Percentiles rank a stretch among this genome's conserved stretches.
Evolutionary conservation across 2,113 vertebrate genomes (phyloP).

Genomic region (Osmerus mordax): DNA sequence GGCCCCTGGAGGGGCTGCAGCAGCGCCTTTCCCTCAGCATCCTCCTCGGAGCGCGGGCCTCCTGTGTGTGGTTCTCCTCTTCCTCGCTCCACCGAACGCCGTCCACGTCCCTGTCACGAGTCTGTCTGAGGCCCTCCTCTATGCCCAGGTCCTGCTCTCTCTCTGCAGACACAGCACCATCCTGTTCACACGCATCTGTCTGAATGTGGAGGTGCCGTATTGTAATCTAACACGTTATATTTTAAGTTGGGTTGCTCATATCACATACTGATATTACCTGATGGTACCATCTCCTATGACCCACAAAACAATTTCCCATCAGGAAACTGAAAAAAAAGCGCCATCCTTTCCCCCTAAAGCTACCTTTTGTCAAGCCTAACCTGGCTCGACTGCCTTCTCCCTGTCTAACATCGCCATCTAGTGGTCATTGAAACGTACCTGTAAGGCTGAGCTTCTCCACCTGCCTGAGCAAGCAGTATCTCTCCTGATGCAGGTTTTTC

Average conservation of each 20-base stretch:
- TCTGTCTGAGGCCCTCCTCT: slow-evolving; percentile 45
- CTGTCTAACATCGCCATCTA: too few relatives aligned
- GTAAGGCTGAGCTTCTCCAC: slow-evolving; percentile 29
- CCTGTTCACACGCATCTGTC: too few relatives aligned
- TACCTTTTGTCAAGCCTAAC: too few relatives aligned
- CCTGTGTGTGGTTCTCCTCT: slow-evolving; percentile 63
- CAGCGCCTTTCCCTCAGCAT: slow-evolving; percentile 63
- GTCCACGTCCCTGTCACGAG: slow-evolving; percentile 47
- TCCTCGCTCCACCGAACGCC: slow-evolving; percentile 63
- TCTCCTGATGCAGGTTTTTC: slow-evolving; percentile 35
- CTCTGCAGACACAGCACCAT: slow-evolving; percentile 15
- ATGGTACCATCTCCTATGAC: too few relatives aligned
- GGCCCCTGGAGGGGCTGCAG: slow-evolving; percentile 55
- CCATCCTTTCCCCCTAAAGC: too few relatives aligned
- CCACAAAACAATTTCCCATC: too few relatives aligned
- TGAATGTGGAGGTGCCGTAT: too few relatives aligned
- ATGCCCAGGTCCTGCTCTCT: slow-evolving; percentile 49
- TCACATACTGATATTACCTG: not conserved
- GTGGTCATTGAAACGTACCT: slow-evolving; percentile 12
- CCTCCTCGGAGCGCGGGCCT: slow-evolving; percentile 65
- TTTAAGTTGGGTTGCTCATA: not conserved
- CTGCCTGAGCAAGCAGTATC: slow-evolving; percentile 25
- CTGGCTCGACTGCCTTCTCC: too few relatives aligned
- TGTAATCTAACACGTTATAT: too few relatives aligned
- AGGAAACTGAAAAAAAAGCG: too few relatives aligned